phyloP scores from a whole-genome alignment of 2,113 vertebrate species.

The Clarias gariepinus region DNA sequence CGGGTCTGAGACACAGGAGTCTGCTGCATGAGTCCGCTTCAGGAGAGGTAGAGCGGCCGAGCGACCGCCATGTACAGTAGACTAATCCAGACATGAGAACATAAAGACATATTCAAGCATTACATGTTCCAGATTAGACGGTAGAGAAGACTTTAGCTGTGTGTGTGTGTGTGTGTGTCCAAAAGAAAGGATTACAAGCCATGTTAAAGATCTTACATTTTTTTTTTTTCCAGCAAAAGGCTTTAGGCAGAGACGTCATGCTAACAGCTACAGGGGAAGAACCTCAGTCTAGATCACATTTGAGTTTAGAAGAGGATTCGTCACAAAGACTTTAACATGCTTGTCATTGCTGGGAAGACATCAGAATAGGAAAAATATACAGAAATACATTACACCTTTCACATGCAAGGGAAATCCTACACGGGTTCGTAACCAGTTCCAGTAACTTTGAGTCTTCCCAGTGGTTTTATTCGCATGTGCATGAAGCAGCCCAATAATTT shows the following conservation, averaged over 20 bases:
- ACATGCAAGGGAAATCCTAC: not conserved
- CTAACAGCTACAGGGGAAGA: not conserved
- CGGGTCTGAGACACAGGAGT: too few relatives aligned
- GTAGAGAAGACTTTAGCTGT: not conserved
- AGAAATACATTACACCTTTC: not conserved
- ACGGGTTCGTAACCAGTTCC: too few relatives aligned
- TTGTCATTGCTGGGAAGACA: not conserved
- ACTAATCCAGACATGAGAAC: not conserved
- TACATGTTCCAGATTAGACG: not conserved
- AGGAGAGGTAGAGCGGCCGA: not conserved
- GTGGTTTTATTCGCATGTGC: too few relatives aligned
- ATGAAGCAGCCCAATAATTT: too few relatives aligned
- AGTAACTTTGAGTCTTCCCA: too few relatives aligned
- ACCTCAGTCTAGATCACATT: not conserved
- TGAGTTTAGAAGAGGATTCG: not conserved
- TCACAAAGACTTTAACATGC: not conserved
- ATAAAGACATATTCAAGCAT: not conserved
- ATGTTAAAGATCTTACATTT: not conserved
- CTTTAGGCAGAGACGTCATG: not conserved
- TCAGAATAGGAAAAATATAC: not conserved
- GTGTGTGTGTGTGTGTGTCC: not conserved
- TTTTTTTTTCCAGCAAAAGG: not conserved
- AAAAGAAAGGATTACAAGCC: not conserved
- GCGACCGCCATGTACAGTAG: not conserved
- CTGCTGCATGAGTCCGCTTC: too few relatives aligned